Evolutionary conservation across 2,113 vertebrate species (phyloP), one percentile per base, ranked within the genome.

Genomic region (Hystrix cristata): DNA sequence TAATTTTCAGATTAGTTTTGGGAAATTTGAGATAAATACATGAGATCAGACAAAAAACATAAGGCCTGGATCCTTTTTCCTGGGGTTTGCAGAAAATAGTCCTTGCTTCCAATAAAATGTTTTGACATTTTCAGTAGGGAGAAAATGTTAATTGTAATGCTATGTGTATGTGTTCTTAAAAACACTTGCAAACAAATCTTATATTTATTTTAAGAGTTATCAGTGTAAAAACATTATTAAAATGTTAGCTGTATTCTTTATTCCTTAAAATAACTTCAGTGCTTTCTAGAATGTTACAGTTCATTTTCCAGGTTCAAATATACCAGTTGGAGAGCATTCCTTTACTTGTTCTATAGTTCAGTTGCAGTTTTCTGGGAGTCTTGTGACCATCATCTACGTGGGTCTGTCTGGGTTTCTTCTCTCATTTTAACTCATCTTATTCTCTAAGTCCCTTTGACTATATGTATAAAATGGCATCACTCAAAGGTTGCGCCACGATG

Each of bases 21-120:
- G 87, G 95, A 94, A 95, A 92, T 95, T 98, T 94, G 80, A 87
- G 83, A 97, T 96, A 96, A 91, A 93, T 96, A 94, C 96, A 91
- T 96, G 90, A 94, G 48, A 97, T 97, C 74, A 93, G 96, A 60
- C 67, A 84, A 8, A 64, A 97, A 94, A 18, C 88, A 90, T 93
- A 89, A 43, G 53, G 97, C 97, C 82, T 82, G 55, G 65, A 31
- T 97, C 71, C 76, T 94, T 96, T 97, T 72, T 90, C 96, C 65
- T 79, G 27, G 43, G 15, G 89, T 95, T 98, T 98, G 97, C 93
- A 94, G 82, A 97, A 98, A 91, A 93, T 85, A 51, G 57, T 87
- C 92, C 60, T 14, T 85, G 72, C 29, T 94, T 78, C 86, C 94
- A 88, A 57, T 48, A 15, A 95, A 98, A 78, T 91, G 87, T 97